Percentiles rank a stretch among this genome's conserved stretches.
These are phyloP conservation scores for Falcaria lacertinaria DNA, from an alignment of 2,888 invertebrate genomes.

Conservation along the genomic window DNA sequence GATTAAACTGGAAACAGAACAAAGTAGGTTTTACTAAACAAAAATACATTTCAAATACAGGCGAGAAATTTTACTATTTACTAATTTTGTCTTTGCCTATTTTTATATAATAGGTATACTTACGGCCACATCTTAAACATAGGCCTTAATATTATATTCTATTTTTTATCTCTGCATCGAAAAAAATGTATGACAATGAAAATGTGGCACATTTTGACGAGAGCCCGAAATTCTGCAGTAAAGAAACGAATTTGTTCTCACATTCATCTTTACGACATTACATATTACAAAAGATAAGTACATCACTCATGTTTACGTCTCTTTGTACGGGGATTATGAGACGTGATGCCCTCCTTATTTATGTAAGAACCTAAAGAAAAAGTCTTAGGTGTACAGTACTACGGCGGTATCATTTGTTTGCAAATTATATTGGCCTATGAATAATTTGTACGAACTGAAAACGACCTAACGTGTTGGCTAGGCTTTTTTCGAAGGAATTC, in stretches of 20 bases:
- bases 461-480: constrained; percentile 11
- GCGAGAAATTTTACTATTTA: too few species aligned
- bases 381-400: constrained; percentile 35
- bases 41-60: too few species aligned
- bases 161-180: constrained; percentile 2
- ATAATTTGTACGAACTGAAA: constrained; percentile 38
- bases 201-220: constrained; percentile 5
- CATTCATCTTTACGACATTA: constrained; percentile 67
- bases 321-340: constrained; percentile 73
- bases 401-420: constrained; percentile 50
- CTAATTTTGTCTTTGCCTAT: too few species aligned
- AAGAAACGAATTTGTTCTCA: constrained; percentile 31
- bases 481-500: constrained; percentile 3
- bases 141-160: neutral
- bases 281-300: constrained; percentile 64
- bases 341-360: constrained; percentile 65
- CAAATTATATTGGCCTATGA: constrained; percentile 66
- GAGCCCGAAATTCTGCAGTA: constrained; percentile 25
- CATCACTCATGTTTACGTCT: constrained; percentile 65
- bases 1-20: too few species aligned
- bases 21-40: too few species aligned
- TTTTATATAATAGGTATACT: too few species aligned
- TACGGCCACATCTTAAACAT: too few species aligned
- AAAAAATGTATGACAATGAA: constrained; percentile 1
- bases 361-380: constrained; percentile 49